A percentile compares a stretch with the other conserved stretches of the same genome.
Conservation (phyloP, 1,140 invertebrate species). For the Plectus sambesii region DNA sequence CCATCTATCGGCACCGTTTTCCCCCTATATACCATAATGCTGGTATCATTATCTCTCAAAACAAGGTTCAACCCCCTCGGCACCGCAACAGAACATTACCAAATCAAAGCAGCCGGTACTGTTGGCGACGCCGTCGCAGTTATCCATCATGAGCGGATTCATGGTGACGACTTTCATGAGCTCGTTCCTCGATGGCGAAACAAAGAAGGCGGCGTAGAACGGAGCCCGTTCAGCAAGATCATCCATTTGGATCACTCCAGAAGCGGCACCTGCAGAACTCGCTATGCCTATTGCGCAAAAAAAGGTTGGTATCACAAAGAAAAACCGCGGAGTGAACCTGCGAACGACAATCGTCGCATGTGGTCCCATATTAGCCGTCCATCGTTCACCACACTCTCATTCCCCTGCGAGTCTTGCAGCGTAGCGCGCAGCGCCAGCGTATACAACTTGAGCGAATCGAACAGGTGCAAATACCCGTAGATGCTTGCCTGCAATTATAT, state of each 20-base stretch:
- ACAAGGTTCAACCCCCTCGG: no score
- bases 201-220: slow-evolving; percentile 37
- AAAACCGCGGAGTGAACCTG: slow-evolving; percentile 25
- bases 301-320: slow-evolving; percentile 17
- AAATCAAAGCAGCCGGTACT: slow-evolving; percentile 39
- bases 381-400: slow-evolving; percentile 22
- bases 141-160: slow-evolving; percentile 27
- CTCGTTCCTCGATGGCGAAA: slow-evolving; percentile 38
- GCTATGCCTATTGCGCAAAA: slow-evolving; percentile 21
- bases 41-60: no score
- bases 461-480: slow-evolving; percentile 37
- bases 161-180: slow-evolving; percentile 42
- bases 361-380: slow-evolving; percentile 34
- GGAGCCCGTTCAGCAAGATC: slow-evolving; percentile 36
- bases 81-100: no score
- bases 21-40: no score
- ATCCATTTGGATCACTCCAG: slow-evolving; percentile 37
- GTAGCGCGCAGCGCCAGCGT: slow-evolving; percentile 32
- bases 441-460: slow-evolving; percentile 35
- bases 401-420: slow-evolving; percentile 22
- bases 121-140: slow-evolving; percentile 40
- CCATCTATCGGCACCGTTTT: no score
- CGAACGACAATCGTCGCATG: slow-evolving; percentile 31
- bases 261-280: slow-evolving; percentile 27
- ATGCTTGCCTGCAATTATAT: slow-evolving; percentile 27